Evolutionary conservation across 2,113 vertebrate genomes (phyloP).

Genomic region (Cygnus buccinator): DNA sequence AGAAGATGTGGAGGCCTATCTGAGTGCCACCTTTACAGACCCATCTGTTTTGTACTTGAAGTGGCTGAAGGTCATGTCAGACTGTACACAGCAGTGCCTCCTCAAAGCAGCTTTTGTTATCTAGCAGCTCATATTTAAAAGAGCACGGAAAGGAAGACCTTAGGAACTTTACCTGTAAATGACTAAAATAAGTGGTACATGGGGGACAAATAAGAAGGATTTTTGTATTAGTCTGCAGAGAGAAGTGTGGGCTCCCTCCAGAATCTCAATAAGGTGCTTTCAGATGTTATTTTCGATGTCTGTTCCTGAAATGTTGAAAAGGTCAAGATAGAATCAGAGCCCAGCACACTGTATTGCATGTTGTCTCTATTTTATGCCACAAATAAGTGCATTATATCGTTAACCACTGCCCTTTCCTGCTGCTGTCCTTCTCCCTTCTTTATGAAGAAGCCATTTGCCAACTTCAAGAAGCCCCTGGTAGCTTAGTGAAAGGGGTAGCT

Average conservation of each 20-base stretch:
- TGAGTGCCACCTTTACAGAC: fast-evolving
- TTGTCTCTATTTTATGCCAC: neutral
- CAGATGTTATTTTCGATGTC: neutral
- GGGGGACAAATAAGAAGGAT: neutral
- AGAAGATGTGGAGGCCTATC: neutral
- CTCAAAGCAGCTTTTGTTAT: neutral
- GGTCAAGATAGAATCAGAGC: neutral
- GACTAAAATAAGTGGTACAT: neutral
- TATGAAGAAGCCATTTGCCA: neutral
- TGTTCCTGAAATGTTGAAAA: neutral
- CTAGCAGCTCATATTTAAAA: neutral
- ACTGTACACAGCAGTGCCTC: neutral
- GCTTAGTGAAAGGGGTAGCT: neutral
- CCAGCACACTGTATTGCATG: neutral
- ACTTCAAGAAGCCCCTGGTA: neutral
- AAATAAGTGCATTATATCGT: neutral
- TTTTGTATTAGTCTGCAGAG: neutral
- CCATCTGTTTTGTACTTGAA: neutral
- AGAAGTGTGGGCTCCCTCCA: neutral
- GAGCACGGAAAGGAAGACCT: neutral
- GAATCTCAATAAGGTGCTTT: neutral
- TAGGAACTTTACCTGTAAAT: neutral
- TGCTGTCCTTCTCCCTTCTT: neutral
- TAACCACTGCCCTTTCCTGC: neutral
- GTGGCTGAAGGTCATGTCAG: neutral